These are phyloP conservation scores for Siniperca knerii DNA, from an alignment of 2,113 vertebrate species.

Conservation along the genomic window DNA sequence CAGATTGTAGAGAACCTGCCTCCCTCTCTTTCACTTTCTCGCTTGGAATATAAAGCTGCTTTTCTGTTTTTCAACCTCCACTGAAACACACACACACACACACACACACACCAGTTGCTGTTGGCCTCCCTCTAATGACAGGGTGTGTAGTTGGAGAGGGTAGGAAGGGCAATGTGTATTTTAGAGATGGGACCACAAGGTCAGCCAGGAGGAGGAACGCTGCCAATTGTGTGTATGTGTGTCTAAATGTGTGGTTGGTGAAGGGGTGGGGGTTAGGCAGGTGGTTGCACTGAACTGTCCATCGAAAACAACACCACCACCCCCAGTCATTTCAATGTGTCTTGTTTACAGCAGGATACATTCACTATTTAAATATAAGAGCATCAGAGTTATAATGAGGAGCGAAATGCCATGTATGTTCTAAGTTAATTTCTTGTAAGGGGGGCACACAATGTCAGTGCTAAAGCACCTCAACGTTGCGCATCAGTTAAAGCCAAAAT, in stretches of 20 bases:
- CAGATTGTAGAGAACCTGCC: neutral
- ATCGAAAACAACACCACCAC: slow-evolving; percentile 27
- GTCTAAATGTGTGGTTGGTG: neutral
- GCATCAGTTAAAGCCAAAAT: no score
- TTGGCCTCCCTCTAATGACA: slow-evolving; percentile 61
- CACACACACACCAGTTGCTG: slow-evolving; percentile 5
- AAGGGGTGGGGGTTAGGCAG: neutral
- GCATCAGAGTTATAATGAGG: neutral
- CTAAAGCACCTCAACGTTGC: no score
- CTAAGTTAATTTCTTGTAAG: no score
- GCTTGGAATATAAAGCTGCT: slow-evolving; percentile 11
- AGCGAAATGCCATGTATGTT: no score
- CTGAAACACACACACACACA: slow-evolving; percentile 9
- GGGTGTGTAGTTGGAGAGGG: slow-evolving; percentile 48
- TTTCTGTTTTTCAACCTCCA: slow-evolving; percentile 11
- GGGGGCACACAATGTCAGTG: no score
- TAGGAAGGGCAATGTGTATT: slow-evolving; percentile 52
- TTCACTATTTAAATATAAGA: neutral
- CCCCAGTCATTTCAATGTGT: slow-evolving; percentile 7
- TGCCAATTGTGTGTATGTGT: slow-evolving; percentile 19
- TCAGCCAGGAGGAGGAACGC: slow-evolving; percentile 37
- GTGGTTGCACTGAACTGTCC: neutral
- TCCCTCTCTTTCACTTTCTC: neutral
- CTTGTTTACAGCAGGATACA: slow-evolving; percentile 21
- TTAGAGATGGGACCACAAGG: slow-evolving; percentile 61